Evolutionary conservation across 1,140 invertebrate genomes (phyloP), one percentile per base, ranked within the genome.

Genomic region (Aphaenogaster rudis): DNA sequence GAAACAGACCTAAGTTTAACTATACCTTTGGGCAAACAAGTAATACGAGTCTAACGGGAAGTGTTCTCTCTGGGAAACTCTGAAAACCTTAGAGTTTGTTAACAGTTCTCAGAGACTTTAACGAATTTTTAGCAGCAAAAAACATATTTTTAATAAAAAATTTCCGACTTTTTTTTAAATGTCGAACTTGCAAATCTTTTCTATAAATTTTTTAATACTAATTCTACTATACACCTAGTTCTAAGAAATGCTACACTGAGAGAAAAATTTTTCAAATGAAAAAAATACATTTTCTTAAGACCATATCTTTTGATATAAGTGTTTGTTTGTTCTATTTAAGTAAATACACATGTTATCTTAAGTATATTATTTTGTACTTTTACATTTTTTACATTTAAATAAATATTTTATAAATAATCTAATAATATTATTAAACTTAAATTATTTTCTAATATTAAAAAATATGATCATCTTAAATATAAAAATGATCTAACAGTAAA

Each of bases 1-100:
- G 59, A 88, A 87, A 88, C 28, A 63, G 3, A 88, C 52, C 64
- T 71, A 17, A 59, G 52, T 76, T 59, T 76, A 42, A 69, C 54
- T 86, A 50, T 50, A 61, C 42, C 52, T 87, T 87, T 64, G 57
- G 63, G 59, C 52, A 21, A 33, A 71, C 17, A 76, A 50, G 17
- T 36, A 45, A 77, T 21, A 71, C n/a, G 9, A 57, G 50, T 15
- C 21, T 42, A 39, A 61, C 39, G 21, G 8, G 39, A 59, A 42
- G 42, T 36, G 11, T 28, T 15, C 1, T 59, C 8, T 21, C 17
- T 76, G 33, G n/a, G 8, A 42, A 42, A 76, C 33, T 36, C 17
- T 67, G 39, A 42, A 67, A 21, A 67, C 9, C 0, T n/a, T 48
- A 78, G 9, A 36, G 8, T 13, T 57, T 59, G 7, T 42, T 50